These are phyloP conservation scores for Oxystoma pomonae DNA, from an alignment of 2,888 invertebrate species.

Conservation along the genomic window DNA sequence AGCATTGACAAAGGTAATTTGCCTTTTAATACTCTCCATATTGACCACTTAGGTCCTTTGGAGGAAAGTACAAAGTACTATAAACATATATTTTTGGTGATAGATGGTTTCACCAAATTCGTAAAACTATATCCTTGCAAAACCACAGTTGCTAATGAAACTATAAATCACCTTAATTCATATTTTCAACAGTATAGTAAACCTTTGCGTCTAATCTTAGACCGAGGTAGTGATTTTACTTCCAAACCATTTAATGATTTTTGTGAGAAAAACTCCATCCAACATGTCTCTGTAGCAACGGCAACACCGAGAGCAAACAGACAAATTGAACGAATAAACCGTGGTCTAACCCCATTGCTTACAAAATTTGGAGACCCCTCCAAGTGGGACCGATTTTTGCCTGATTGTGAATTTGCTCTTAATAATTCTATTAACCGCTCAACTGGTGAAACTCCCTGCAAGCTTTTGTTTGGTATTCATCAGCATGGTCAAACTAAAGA, in stretches of 20 bases:
- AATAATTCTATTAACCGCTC: constrained; percentile 31
- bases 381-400: constrained; percentile 27
- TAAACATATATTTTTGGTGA: too few relatives aligned
- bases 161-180: background rate
- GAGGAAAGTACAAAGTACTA: background rate
- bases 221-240: too few relatives aligned
- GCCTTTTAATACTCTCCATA: background rate
- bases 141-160: background rate
- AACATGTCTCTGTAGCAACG: constrained; percentile 28
- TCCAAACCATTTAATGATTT: too few relatives aligned
- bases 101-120: too few relatives aligned
- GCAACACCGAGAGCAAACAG: constrained; percentile 34
- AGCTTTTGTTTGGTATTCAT: constrained; percentile 14
- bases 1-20: background rate
- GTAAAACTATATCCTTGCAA: background rate
- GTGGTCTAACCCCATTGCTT: constrained; percentile 5
- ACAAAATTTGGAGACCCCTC: constrained; percentile 8
- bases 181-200: too few relatives aligned
- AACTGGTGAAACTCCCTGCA: constrained; percentile 32
- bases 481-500: constrained; percentile 30
- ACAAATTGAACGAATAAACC: constrained; percentile 25
- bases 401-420: constrained; percentile 19
- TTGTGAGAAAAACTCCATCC: too few relatives aligned
- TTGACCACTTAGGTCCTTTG: background rate
- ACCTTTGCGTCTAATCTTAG: too few relatives aligned